Percentiles rank a stretch among this genome's conserved stretches.
Conservation (phyloP, 2,888 invertebrate species). For the Empis livida region DNA sequence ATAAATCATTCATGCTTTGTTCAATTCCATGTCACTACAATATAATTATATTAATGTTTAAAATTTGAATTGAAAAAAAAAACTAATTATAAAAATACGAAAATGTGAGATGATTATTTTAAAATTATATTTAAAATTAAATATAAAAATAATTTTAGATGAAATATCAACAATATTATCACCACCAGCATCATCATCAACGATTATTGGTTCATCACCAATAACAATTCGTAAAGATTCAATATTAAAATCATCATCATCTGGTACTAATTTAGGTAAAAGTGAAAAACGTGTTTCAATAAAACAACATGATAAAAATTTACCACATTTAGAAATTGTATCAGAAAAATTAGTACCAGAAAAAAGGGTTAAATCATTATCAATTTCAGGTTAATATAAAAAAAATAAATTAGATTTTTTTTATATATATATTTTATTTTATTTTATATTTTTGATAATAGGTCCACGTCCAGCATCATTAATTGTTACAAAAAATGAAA, state of each 20-base stretch:
- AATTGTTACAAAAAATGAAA: slow-evolving; percentile 30
- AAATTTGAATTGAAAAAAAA: no score
- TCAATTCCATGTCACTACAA: no score
- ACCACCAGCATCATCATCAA: slow-evolving; percentile 8
- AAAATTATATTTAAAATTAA: no score
- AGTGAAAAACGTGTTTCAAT: slow-evolving; percentile 34
- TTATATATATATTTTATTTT: no score
- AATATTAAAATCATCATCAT: slow-evolving; percentile 28
- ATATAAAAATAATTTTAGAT: background rate
- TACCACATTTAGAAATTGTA: slow-evolving; percentile 29
- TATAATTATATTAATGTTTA: no score
- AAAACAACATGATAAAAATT: slow-evolving; percentile 18
- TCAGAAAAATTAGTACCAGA: slow-evolving; percentile 20
- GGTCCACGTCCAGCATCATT: slow-evolving; percentile 30
- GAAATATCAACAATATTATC: background rate
- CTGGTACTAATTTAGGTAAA: slow-evolving; percentile 19
- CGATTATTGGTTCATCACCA: slow-evolving; percentile 15
- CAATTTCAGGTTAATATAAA: no score
- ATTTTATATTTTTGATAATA: background rate
- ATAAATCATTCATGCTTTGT: no score
- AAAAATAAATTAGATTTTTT: no score
- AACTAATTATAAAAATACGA: no score
- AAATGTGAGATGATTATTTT: no score
- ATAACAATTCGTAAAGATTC: slow-evolving; percentile 27
- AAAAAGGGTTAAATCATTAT: no score